Conservation (phyloP, 1,140 invertebrate species). For the Trichogramma pretiosum region DNA sequence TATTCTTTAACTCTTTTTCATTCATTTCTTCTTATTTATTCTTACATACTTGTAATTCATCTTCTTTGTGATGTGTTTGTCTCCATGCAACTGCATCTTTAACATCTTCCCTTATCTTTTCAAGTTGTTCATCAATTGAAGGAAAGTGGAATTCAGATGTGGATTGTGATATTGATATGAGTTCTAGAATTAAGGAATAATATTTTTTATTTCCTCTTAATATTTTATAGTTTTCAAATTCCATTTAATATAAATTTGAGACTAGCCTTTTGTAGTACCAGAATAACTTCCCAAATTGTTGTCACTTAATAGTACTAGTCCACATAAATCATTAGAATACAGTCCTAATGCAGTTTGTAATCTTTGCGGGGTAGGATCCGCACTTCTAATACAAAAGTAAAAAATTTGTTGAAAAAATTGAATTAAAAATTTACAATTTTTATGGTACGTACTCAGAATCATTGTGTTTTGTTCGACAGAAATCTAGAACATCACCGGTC, state of each 20-base stretch:
- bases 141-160: constrained; percentile 86
- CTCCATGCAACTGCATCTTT: constrained; percentile 48
- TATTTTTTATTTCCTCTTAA: neutral
- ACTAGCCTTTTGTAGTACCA: constrained; percentile 60
- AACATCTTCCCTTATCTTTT: constrained; percentile 57
- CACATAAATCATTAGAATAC: constrained; percentile 86
- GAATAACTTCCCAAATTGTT: constrained; percentile 66
- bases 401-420: constrained; percentile 3
- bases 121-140: constrained; percentile 75
- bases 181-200: constrained; percentile 38
- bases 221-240: constrained; percentile 3
- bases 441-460: constrained; percentile 38
- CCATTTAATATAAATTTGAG: neutral
- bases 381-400: constrained; percentile 37
- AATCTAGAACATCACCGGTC: constrained; percentile 75
- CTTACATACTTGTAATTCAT: constrained; percentile 33
- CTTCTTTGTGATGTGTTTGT: constrained; percentile 38
- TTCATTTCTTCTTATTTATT: too few relatives aligned
- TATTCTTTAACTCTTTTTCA: too few relatives aligned
- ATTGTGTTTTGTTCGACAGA: constrained; percentile 61
- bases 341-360: constrained; percentile 88
- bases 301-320: constrained; percentile 76
- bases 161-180: constrained; percentile 53
- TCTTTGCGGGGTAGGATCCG: constrained; percentile 62
- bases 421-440: constrained; percentile 6